phyloP scores from a whole-genome alignment of 2,113 vertebrate species.

The Gracilinanus agilis region DNA sequence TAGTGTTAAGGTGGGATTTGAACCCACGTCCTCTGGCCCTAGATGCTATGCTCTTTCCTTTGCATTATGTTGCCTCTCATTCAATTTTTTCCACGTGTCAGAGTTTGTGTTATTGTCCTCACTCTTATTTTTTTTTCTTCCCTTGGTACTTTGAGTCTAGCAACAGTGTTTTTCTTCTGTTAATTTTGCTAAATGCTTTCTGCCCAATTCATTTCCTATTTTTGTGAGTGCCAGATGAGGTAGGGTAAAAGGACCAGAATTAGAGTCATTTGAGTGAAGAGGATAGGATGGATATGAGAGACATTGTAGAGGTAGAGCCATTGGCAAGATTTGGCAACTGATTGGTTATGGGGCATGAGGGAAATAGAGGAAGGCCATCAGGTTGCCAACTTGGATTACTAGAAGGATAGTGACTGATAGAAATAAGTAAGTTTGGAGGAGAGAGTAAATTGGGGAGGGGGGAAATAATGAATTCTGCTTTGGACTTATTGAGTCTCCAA shows the following conservation, averaged over 20 bases:
- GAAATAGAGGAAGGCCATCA: background rate
- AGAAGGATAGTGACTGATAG: background rate
- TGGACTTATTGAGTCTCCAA: background rate
- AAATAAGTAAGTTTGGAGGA: background rate
- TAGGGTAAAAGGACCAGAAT: background rate
- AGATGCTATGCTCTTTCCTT: background rate
- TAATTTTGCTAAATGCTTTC: background rate
- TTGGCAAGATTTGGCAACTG: background rate
- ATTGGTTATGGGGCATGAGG: background rate
- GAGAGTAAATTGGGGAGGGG: background rate
- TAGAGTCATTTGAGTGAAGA: background rate
- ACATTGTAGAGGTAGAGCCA: background rate
- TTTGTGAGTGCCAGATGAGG: background rate
- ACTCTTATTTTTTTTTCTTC: background rate
- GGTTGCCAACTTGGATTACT: background rate
- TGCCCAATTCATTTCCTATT: background rate
- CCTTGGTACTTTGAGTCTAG: background rate
- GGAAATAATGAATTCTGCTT: background rate
- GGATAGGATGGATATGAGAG: background rate
- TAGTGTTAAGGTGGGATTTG: background rate
- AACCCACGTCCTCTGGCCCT: background rate
- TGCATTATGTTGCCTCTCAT: background rate
- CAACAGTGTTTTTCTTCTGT: background rate
- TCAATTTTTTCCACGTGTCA: background rate
- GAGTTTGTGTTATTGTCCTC: background rate